A percentile compares a stretch with the other conserved stretches of the same genome.
These are phyloP conservation scores for Chromis chromis DNA, from an alignment of 2,797 vertebrate species.

Conservation along the genomic window DNA sequence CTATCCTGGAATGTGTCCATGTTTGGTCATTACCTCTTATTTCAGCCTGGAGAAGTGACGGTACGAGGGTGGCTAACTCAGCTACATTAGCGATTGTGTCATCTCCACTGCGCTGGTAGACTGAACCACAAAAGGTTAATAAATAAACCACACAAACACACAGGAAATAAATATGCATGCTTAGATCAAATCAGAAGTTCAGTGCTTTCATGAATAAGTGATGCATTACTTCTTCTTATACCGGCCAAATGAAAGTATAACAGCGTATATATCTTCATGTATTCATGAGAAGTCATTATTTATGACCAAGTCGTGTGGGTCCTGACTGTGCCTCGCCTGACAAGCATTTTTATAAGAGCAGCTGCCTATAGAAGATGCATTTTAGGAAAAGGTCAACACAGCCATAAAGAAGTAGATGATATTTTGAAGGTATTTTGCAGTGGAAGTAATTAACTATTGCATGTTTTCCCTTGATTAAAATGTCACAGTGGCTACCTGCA, in stretches of 20 bases:
- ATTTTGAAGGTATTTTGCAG: not conserved
- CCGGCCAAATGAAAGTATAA: slow-evolving; percentile 44
- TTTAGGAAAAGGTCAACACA: not conserved
- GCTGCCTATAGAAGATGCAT: not conserved
- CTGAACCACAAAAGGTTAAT: slow-evolving; percentile 12
- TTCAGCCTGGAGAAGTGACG: not conserved
- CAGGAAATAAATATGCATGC: slow-evolving; percentile 39
- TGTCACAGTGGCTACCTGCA: not conserved
- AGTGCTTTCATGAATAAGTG: slow-evolving; percentile 51
- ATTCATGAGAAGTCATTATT: slow-evolving; percentile 61
- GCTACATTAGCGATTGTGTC: not conserved
- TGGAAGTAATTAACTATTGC: not conserved
- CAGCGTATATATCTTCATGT: slow-evolving; percentile 15
- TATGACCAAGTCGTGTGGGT: slow-evolving; percentile 24
- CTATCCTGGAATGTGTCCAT: not conserved
- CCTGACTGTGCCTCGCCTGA: not conserved
- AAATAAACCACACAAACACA: slow-evolving; percentile 14
- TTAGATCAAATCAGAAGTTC: slow-evolving; percentile 32
- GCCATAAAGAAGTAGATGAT: not conserved
- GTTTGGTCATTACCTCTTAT: not conserved
- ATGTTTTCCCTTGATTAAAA: not conserved
- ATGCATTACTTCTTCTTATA: slow-evolving; percentile 54
- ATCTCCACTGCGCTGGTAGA: slow-evolving; percentile 7
- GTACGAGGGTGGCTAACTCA: not conserved
- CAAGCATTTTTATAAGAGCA: not conserved